phyloP scores from a whole-genome alignment of 2,888 invertebrate species.

The Pandemis corylana region DNA sequence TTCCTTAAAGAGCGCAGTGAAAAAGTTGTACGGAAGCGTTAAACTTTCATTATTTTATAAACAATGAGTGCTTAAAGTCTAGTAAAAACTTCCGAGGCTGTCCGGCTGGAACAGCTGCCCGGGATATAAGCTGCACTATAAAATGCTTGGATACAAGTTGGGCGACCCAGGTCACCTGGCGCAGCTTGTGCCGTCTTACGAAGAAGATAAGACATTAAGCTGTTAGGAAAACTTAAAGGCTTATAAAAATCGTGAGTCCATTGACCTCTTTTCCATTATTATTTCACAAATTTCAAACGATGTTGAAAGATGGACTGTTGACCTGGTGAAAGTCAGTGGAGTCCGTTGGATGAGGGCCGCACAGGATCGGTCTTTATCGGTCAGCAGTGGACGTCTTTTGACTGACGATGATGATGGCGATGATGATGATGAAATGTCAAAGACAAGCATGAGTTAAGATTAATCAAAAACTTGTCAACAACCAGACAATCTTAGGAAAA shows the following conservation, averaged over 20 bases:
- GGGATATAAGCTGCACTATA: conserved; percentile 14
- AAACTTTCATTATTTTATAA: conserved; percentile 38
- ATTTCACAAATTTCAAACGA: too few relatives aligned
- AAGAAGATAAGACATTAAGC: not conserved
- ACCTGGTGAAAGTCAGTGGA: too few relatives aligned
- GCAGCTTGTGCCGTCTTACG: not conserved
- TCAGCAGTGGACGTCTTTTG: too few relatives aligned
- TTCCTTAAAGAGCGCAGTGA: conserved; percentile 14
- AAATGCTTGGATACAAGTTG: not conserved
- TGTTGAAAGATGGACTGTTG: too few relatives aligned
- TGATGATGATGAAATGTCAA: too few relatives aligned
- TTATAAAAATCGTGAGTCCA: not conserved
- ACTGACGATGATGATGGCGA: too few relatives aligned
- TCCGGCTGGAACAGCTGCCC: conserved; percentile 24
- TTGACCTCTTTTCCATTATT: not conserved
- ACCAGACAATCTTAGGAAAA: too few relatives aligned
- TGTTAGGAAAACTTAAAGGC: not conserved
- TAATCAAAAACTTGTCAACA: too few relatives aligned
- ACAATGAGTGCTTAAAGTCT: conserved; percentile 27
- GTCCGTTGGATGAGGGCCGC: too few relatives aligned
- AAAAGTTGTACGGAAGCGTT: conserved; percentile 15
- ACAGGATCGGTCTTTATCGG: too few relatives aligned
- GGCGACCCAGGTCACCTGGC: conserved; percentile 13
- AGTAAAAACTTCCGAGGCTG: conserved; percentile 27
- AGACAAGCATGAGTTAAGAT: too few relatives aligned